A percentile compares a stretch with the other conserved stretches of the same genome.
These are phyloP conservation scores for Drosophila saltans DNA, from an alignment of 1,140 invertebrate genomes.

Conservation along the genomic window DNA sequence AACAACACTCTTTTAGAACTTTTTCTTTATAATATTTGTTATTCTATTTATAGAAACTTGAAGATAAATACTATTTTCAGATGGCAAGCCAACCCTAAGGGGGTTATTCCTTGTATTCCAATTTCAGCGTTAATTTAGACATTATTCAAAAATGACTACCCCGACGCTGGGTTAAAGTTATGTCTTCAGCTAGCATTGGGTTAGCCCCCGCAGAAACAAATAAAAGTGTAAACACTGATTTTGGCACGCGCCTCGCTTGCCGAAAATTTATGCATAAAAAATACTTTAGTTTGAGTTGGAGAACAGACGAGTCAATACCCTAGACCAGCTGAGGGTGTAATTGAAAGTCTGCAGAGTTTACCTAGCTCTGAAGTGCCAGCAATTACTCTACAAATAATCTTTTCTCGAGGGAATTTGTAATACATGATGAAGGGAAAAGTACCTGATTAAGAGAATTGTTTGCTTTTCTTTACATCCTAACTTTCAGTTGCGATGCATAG, in stretches of 20 bases:
- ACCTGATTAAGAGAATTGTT: too few species aligned
- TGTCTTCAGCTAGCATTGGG: constrained; percentile 50
- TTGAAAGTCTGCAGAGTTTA: too few species aligned
- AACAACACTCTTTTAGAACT: not conserved
- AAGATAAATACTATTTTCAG: constrained; percentile 8
- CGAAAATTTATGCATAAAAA: constrained; percentile 73
- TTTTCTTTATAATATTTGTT: not conserved
- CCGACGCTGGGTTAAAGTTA: constrained; percentile 41
- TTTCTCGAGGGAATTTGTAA: too few species aligned
- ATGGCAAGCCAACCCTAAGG: constrained; percentile 1
- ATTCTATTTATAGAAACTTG: not conserved
- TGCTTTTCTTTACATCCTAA: too few species aligned
- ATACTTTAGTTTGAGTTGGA: not conserved
- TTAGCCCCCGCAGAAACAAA: constrained; percentile 43
- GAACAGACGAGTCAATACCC: not conserved
- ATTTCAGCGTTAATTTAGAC: constrained; percentile 61
- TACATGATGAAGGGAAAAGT: too few species aligned
- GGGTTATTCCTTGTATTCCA: not conserved
- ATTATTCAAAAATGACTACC: constrained; percentile 61
- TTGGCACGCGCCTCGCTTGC: constrained; percentile 72
- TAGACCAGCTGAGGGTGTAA: not conserved
- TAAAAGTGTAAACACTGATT: constrained; percentile 80
- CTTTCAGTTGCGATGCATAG: too few species aligned
- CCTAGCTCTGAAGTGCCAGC: too few species aligned
- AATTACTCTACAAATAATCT: too few species aligned